A percentile compares a stretch with the other conserved stretches of the same genome.
Evolutionary conservation across 2,113 vertebrate species (phyloP).

Genomic region (Catharus fuscescens): DNA sequence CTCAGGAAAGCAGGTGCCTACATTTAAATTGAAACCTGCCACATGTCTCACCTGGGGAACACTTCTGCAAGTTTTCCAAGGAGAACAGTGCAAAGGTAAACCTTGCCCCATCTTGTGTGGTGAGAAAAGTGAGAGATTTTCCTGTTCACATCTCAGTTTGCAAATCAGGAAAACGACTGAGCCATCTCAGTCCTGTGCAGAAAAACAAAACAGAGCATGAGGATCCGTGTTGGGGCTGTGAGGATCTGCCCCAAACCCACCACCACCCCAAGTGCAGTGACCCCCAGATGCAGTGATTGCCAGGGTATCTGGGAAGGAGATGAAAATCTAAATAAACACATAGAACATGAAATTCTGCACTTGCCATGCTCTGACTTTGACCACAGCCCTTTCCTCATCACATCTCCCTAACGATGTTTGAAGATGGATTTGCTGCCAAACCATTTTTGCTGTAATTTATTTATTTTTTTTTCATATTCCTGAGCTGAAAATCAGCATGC

Average conservation of each 20-base stretch:
- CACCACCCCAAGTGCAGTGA: not conserved
- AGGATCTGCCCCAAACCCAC: not conserved
- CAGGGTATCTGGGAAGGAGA: not conserved
- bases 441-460: not conserved
- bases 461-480: not conserved
- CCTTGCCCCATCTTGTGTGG: not conserved
- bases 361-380: not conserved
- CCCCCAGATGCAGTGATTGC: not conserved
- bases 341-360: not conserved
- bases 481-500: not conserved
- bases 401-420: not conserved
- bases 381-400: not conserved
- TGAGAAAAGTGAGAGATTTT: not conserved
- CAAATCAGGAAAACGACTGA: not conserved
- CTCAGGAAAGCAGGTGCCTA: not conserved
- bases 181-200: not conserved
- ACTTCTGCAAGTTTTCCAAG: not conserved
- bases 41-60: not conserved
- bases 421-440: not conserved
- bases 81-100: not conserved
- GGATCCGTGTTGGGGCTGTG: not conserved
- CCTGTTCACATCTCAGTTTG: not conserved
- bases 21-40: not conserved
- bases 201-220: not conserved
- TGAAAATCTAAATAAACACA: not conserved